These are phyloP conservation scores for Epinephelus coioides DNA, from an alignment of 2,797 vertebrate genomes.

Conservation along the genomic window DNA sequence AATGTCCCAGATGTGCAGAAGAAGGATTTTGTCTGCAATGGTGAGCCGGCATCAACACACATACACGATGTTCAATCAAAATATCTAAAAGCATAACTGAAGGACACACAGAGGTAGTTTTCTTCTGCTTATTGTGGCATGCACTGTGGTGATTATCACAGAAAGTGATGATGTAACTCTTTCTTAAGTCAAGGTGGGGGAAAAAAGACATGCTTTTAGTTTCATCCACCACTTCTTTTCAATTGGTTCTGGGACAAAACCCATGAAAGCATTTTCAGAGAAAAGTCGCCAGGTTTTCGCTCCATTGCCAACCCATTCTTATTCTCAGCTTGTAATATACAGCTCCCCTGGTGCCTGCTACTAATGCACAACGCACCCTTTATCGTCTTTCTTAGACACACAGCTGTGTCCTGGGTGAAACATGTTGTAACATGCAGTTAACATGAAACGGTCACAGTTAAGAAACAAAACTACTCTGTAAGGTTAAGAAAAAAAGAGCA, in stretches of 20 bases:
- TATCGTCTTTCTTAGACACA: too few species aligned
- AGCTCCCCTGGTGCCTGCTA: too few species aligned
- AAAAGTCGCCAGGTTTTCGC: neutral
- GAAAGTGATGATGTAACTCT: neutral
- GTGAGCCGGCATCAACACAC: slow-evolving; percentile 78
- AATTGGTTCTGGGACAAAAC: slow-evolving; percentile 7
- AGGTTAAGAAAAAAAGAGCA: too few species aligned
- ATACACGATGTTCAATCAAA: neutral
- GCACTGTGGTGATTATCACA: slow-evolving; percentile 5
- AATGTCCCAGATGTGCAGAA: slow-evolving; percentile 97
- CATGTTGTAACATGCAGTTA: too few species aligned
- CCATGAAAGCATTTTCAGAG: neutral
- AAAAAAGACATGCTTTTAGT: slow-evolving; percentile 11
- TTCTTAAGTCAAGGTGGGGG: slow-evolving; percentile 5
- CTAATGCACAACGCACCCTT: too few species aligned
- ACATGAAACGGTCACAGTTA: too few species aligned
- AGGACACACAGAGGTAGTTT: slow-evolving; percentile 5
- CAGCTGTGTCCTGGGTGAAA: too few species aligned
- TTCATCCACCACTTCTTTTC: neutral
- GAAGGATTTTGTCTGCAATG: slow-evolving; percentile 95
- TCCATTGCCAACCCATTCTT: neutral
- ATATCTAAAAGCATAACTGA: neutral
- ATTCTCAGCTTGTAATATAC: too few species aligned
- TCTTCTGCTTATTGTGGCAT: neutral
- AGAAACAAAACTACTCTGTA: too few species aligned